phyloP scores from a whole-genome alignment of 2,797 vertebrate species.

The Phataginus tetradactyla region DNA sequence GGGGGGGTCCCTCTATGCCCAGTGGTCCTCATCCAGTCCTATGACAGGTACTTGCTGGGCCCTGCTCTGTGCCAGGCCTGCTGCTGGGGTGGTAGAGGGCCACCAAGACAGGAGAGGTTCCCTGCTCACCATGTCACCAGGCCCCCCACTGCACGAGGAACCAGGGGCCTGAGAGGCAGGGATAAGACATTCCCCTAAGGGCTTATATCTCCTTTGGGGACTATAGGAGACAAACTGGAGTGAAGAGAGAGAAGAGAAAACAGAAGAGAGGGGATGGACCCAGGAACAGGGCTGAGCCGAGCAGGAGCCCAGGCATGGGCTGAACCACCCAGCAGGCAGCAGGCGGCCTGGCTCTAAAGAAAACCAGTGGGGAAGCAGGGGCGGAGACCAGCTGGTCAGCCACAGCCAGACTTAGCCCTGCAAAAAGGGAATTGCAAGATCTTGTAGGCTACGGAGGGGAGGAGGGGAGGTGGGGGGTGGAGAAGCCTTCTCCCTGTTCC shows the following conservation, averaged over 20 bases:
- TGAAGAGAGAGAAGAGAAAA: neutral
- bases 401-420: slow-evolving; percentile 47
- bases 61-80: neutral
- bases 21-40: neutral
- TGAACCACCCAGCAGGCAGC: neutral
- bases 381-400: neutral
- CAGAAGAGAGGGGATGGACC: neutral
- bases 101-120: neutral
- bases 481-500: neutral
- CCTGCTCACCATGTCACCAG: neutral
- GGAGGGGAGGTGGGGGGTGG: neutral
- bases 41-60: neutral
- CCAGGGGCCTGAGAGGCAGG: neutral
- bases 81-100: neutral
- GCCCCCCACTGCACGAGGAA: neutral
- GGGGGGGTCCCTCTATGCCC: neutral
- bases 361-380: neutral
- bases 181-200: neutral
- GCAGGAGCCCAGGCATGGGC: neutral
- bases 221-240: neutral
- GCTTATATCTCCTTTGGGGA: neutral
- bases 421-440: neutral
- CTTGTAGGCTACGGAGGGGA: neutral
- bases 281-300: neutral
- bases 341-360: neutral